A percentile compares a stretch with the other conserved stretches of the same genome.
These are phyloP conservation scores for Marmota monax DNA, from an alignment of 2,113 vertebrate genomes.

Conservation along the genomic window DNA sequence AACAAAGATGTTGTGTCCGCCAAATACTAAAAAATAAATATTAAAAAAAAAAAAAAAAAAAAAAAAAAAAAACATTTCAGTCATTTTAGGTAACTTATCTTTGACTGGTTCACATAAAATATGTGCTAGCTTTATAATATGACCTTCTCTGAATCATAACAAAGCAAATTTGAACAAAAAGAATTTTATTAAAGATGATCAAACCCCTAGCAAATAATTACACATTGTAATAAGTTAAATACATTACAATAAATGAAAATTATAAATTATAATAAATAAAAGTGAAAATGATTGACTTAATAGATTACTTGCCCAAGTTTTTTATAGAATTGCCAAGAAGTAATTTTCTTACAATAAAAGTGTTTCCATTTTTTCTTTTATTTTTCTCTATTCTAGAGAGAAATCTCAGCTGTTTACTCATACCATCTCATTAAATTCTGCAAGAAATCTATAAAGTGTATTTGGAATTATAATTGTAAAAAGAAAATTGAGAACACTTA, in stretches of 20 bases:
- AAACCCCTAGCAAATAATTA: background rate
- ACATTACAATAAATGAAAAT: background rate
- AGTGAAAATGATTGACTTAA: conserved; percentile 18
- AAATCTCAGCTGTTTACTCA: conserved; percentile 45
- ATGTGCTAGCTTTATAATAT: background rate
- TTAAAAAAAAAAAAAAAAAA: conserved; percentile 50
- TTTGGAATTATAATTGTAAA: conserved; percentile 42
- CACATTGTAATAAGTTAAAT: background rate
- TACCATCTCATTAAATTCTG: conserved; percentile 14
- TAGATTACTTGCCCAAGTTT: background rate
- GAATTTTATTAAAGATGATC: background rate
- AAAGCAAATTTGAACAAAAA: conserved; percentile 39
- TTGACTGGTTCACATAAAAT: conserved; percentile 23
- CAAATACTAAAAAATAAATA: too few species aligned
- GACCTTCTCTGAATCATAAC: conserved; percentile 33
- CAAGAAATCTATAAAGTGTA: conserved; percentile 11
- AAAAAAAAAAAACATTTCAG: conserved; percentile 38
- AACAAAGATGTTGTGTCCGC: too few species aligned
- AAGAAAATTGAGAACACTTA: conserved; percentile 32
- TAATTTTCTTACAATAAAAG: conserved; percentile 38
- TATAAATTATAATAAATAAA: background rate
- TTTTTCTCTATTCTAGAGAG: background rate
- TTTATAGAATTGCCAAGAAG: conserved; percentile 56
- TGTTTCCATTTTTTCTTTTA: conserved; percentile 26
- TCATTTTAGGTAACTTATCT: background rate